Conservation (phyloP, 2,888 invertebrate species). For the Cremastinae sp. region DNA sequence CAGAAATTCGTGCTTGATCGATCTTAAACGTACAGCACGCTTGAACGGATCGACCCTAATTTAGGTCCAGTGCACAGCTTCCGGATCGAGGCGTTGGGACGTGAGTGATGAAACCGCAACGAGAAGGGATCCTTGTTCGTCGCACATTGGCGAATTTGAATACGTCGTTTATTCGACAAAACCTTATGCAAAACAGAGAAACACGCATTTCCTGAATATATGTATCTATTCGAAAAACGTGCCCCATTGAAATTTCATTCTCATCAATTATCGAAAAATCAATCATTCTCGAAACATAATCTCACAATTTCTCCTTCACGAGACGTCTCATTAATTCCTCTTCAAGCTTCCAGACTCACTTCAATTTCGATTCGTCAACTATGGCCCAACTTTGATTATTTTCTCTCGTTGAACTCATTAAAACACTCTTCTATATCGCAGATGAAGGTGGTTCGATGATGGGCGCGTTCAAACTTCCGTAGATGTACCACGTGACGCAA, state of each 20-base stretch:
- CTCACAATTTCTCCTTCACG: no score
- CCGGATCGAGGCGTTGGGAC: slow-evolving; percentile 55
- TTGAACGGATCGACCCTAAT: slow-evolving; percentile 64
- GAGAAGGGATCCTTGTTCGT: slow-evolving; percentile 28
- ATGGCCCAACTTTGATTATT: no score
- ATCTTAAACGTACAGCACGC: slow-evolving; percentile 64
- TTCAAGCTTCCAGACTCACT: no score
- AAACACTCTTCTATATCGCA: slow-evolving; percentile 68
- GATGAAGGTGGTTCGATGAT: slow-evolving; percentile 60
- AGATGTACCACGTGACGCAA: no score
- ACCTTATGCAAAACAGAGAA: slow-evolving; percentile 21
- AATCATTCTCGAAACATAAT: no score
- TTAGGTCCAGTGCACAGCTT: slow-evolving; percentile 61
- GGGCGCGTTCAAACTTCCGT: no score
- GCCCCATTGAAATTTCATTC: no score
- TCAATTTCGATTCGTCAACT: no score
- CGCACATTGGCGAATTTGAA: slow-evolving; percentile 40
- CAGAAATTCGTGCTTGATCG: slow-evolving; percentile 62
- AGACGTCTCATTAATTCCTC: no score
- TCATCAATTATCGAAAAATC: no score
- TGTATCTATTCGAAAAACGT: no score
- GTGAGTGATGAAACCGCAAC: slow-evolving; percentile 60
- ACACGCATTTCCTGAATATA: background rate
- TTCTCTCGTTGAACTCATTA: slow-evolving; percentile 67
- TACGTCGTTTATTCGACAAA: slow-evolving; percentile 52